phyloP scores from a whole-genome alignment of 2,888 invertebrate species.

The Suillia variegata region DNA sequence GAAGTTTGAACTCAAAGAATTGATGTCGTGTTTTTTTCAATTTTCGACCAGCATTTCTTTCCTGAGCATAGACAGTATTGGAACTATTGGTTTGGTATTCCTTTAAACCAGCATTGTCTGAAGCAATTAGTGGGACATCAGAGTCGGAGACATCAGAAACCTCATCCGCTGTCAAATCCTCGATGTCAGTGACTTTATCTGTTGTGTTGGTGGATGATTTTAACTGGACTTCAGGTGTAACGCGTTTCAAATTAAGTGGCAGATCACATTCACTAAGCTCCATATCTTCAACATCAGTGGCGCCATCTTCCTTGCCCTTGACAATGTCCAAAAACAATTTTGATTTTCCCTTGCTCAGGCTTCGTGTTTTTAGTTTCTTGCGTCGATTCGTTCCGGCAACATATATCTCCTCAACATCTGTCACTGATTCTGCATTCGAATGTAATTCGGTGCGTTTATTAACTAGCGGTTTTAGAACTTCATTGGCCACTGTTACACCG shows the following conservation, averaged over 20 bases:
- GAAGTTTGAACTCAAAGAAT: no score
- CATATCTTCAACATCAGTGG: conserved; percentile 61
- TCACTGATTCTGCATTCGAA: conserved; percentile 56
- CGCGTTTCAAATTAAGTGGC: conserved; percentile 31
- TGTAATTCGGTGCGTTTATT: conserved; percentile 49
- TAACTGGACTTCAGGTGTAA: conserved; percentile 9
- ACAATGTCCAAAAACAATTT: conserved; percentile 44
- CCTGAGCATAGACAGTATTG: conserved; percentile 28
- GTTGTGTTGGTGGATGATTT: conserved; percentile 22
- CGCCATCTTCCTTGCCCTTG: conserved; percentile 36
- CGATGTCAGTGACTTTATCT: conserved; percentile 57
- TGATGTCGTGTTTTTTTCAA: conserved; percentile 22
- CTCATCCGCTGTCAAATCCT: conserved; percentile 61
- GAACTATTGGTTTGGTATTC: conserved; percentile 33
- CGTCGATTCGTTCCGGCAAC: conserved; percentile 51
- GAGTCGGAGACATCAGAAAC: conserved; percentile 42
- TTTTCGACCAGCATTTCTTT: conserved; percentile 25
- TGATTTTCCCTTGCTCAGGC: conserved; percentile 48
- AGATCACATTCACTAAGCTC: conserved; percentile 56
- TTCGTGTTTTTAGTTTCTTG: conserved; percentile 54
- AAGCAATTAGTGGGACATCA: conserved; percentile 30
- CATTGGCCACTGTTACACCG: conserved; percentile 49
- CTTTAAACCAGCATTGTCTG: conserved; percentile 28
- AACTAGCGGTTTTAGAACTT: conserved; percentile 46
- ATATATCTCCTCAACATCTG: conserved; percentile 63